Conservation (phyloP, 92 coral and sea anemone genomes). For the Umimayanthus chanpuru region DNA sequence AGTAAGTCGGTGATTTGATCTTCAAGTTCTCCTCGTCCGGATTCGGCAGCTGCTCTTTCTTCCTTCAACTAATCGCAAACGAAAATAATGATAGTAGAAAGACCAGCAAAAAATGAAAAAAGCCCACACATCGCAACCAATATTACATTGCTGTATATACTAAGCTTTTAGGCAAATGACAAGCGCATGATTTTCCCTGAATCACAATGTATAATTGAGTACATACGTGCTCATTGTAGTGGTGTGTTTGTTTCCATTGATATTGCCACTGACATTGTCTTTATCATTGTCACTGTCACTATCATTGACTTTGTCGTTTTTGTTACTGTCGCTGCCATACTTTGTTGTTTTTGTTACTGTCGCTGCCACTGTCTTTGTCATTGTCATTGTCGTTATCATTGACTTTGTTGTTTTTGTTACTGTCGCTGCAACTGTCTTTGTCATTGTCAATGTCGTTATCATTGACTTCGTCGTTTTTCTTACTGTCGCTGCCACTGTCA, state of each 20-base stretch:
- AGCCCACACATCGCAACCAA: too few relatives aligned
- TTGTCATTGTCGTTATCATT: too few relatives aligned
- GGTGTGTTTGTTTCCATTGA: too few relatives aligned
- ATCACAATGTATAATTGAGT: neutral
- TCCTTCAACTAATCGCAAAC: slow-evolving; percentile 65
- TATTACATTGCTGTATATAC: too few relatives aligned
- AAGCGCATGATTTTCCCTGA: neutral
- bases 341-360: too few relatives aligned
- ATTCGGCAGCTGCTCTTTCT: slow-evolving; percentile 62
- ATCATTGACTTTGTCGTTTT: neutral
- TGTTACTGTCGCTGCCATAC: too few relatives aligned
- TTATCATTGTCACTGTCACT: too few relatives aligned
- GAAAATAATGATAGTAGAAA: neutral
- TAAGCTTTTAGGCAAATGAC: neutral
- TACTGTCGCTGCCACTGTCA: neutral
- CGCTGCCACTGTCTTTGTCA: too few relatives aligned
- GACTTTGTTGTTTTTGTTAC: too few relatives aligned
- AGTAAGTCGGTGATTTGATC: slow-evolving; percentile 69
- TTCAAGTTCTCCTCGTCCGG: slow-evolving; percentile 64
- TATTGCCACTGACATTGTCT: neutral
- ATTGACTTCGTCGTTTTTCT: too few relatives aligned
- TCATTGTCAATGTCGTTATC: neutral
- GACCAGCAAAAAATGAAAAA: neutral
- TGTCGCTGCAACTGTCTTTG: too few relatives aligned
- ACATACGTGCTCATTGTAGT: too few relatives aligned